A percentile compares a stretch with the other conserved stretches of the same genome.
These are phyloP conservation scores for Pterostichus niger DNA, from an alignment of 2,888 invertebrate species.

Conservation along the genomic window DNA sequence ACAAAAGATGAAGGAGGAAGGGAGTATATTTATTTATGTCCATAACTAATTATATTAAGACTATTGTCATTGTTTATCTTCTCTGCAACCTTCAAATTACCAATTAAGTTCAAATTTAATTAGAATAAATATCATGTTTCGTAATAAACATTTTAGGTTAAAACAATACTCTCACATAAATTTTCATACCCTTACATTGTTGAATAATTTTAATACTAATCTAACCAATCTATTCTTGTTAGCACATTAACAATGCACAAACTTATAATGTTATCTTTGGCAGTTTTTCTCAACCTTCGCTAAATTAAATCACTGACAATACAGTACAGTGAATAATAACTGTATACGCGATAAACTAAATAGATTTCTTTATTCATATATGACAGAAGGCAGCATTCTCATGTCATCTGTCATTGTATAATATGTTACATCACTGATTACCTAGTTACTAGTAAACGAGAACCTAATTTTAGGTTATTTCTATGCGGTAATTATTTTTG, in stretches of 20 bases:
- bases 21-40: background rate
- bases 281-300: constrained; percentile 56
- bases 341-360: constrained; percentile 54
- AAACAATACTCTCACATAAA: constrained; percentile 32
- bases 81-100: constrained; percentile 17
- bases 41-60: background rate
- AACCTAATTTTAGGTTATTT: constrained; percentile 37
- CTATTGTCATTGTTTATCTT: constrained; percentile 20
- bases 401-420: constrained; percentile 33
- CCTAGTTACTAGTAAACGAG: constrained; percentile 33
- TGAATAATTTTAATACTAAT: constrained; percentile 30
- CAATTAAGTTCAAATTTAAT: constrained; percentile 29
- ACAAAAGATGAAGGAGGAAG: no score
- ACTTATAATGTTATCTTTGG: constrained; percentile 42
- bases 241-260: background rate
- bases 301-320: constrained; percentile 16
- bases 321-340: constrained; percentile 22
- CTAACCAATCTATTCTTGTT: constrained; percentile 23
- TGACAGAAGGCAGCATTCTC: constrained; percentile 1
- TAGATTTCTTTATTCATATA: constrained; percentile 28
- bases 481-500: constrained; percentile 48
- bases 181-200: constrained; percentile 19
- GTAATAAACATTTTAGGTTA: constrained; percentile 29
- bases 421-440: constrained; percentile 45
- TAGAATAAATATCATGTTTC: constrained; percentile 26